Base-by-base conservation (phyloP, 30 jellyfish, hydroid and myxozoan genomes). In the Turritopsis dohrnii region DNA sequence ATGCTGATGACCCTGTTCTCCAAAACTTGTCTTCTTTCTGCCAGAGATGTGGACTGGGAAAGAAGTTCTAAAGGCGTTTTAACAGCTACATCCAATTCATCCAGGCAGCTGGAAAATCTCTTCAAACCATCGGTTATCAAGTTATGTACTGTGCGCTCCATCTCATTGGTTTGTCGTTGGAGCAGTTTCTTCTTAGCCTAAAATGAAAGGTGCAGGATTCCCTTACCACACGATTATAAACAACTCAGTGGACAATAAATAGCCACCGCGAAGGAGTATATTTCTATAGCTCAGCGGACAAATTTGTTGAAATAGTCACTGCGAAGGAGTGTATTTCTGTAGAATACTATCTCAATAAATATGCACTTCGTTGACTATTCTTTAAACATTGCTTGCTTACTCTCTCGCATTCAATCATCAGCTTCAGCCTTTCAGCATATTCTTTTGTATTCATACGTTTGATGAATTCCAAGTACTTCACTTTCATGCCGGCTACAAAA, bases 1-100 rank as follows among this genome's bases (percentile, higher is more conserved):
- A 93, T 80, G 72, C 81, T 79, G 21, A 88, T 29, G 52, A 93
- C 93, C 54, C 82, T 95, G 75, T 81, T 95, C 52, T 85, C 89
- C 72, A 93, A 87, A 29, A 83, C 69, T 30, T 84, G 96, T 29
- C 84, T 95, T 82, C 81, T 82, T n/a, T 83, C 88, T 21, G 98
- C 88, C 24, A 93, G 74, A 0, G 82, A 74, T 20, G 80, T 53
- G 21, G 98, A 93, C 54, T 81, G 80, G 79, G 84, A 65, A 3
- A 93, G 81, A n/a, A 93, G 54, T 21, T 93, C 98, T 22, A 80
- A 53, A 1, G 98, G 98, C 16, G 98, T 93, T 66, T 85, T 86
- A 29, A 88, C 96, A 7, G 90, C 95, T 16, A 88, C 26, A 65
- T 83, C 94, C 28, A 88, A 54, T 94, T 93, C 87, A 0, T 22